These are phyloP conservation scores for Tribolium freemani DNA, from an alignment of 2,888 invertebrate species.

Conservation along the genomic window DNA sequence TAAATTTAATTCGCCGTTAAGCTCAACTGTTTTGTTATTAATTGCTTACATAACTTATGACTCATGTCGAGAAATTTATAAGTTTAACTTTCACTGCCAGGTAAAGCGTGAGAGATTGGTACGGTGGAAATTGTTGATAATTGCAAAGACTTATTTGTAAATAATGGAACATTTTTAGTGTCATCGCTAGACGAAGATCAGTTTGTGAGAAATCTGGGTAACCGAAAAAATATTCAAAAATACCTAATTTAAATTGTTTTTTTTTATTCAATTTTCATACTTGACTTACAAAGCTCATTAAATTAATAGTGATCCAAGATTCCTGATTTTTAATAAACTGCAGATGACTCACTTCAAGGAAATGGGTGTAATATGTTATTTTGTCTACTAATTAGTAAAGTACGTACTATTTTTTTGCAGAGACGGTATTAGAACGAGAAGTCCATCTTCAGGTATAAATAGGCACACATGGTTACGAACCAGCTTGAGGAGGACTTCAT, in stretches of 20 bases:
- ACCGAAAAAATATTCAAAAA: background rate
- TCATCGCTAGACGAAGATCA: background rate
- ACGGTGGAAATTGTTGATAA: constrained; percentile 19
- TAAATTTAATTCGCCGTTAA: constrained; percentile 5
- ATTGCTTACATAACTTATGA: constrained; percentile 27
- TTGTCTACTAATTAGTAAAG: background rate
- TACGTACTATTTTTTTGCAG: constrained; percentile 58
- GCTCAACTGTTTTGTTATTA: constrained; percentile 14
- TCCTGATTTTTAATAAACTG: too few species aligned
- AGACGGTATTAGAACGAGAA: constrained; percentile 74
- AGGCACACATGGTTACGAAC: constrained; percentile 89
- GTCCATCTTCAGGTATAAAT: constrained; percentile 75
- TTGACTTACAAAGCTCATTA: too few species aligned
- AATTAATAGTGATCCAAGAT: too few species aligned
- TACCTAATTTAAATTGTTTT: background rate
- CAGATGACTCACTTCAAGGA: too few species aligned
- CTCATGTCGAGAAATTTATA: constrained; percentile 34
- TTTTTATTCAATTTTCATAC: too few species aligned
- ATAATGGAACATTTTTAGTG: background rate
- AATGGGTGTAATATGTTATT: background rate
- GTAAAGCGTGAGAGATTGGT: constrained; percentile 33
- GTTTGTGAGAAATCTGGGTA: background rate
- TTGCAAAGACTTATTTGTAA: constrained; percentile 25
- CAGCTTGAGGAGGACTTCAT: constrained; percentile 84
- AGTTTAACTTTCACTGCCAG: constrained; percentile 35